Evolutionary conservation across 2,113 vertebrate genomes (phyloP), one percentile per base, ranked within the genome.

Genomic region (Varanus salvator): DNA sequence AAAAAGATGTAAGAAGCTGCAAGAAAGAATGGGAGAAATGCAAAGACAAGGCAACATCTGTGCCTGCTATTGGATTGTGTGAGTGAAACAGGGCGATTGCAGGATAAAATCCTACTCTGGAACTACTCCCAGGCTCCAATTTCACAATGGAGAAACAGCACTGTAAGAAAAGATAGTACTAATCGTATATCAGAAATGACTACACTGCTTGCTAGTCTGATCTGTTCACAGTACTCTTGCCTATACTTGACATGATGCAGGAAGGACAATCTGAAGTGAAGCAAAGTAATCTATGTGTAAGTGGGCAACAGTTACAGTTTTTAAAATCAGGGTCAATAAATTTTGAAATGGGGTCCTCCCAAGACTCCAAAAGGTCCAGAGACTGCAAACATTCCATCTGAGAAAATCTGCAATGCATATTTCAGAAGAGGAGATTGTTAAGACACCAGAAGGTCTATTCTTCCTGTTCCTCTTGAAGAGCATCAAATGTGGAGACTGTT

Each of bases 381-480:
- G 74, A 34, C n/a, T 68, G 60, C 38, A 87, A 78, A 78, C 50
- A 31, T 87, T 78, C 38, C 78, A 60, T 50, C 17, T 66, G 31
- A 76, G 71, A 86, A 14, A 66, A 68, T 76, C 27, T 86, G 38
- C 44, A 87, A 87, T 80, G 64, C 68, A n/a, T 38, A 77, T 57
- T 38, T 50, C 21, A 74, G 75, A 74, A 74, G 50, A 78, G 29
- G 27, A 78, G 60, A 66, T 68, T 68, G 76, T 85, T 85, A 85
- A 54, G 48, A 68, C 82, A 38, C 34, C 31, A 69, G 57, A 69
- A 89, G 31, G n/a, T 77, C 29, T 68, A 74, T 71, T 88, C 68
- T 88, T 89, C 82, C 74, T 69, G 48, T 85, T 85, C 69, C 64
- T 89, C 48, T 52, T 78, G 38, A 85, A 84, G 23, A 69, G n/a